Evolutionary conservation across 2,888 invertebrate species (phyloP).

Genomic region (Eupithecia centaureata): DNA sequence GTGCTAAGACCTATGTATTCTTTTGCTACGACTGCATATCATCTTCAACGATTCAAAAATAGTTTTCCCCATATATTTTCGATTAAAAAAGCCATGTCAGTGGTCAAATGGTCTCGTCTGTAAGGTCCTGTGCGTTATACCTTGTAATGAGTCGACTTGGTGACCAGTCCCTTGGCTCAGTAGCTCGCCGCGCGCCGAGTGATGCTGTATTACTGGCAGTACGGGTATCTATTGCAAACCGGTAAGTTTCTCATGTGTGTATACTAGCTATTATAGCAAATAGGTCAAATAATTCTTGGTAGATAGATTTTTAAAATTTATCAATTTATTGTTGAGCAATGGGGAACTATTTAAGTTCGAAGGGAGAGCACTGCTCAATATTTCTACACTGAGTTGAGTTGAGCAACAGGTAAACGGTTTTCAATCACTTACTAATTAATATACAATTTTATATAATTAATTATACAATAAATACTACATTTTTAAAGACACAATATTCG

Average conservation of each 20-base stretch:
- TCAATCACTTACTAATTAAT: neutral
- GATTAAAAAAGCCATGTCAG: too few relatives aligned
- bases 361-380: too few relatives aligned
- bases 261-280: neutral
- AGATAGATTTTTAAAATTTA: too few relatives aligned
- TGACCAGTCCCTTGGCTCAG: slow-evolving; percentile 5
- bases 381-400: too few relatives aligned
- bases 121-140: neutral
- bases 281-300: too few relatives aligned
- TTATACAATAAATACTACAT: too few relatives aligned
- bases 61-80: too few relatives aligned
- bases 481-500: neutral
- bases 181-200: slow-evolving; percentile 9
- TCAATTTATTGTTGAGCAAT: too few relatives aligned
- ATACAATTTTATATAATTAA: too few relatives aligned
- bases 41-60: neutral
- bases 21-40: neutral
- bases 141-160: neutral
- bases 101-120: neutral
- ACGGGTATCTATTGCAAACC: slow-evolving; percentile 1
- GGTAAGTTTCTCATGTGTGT: slow-evolving; percentile 6
- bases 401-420: too few relatives aligned
- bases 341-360: too few relatives aligned
- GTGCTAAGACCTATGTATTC: neutral
- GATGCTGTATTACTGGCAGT: slow-evolving; percentile 7